These are phyloP conservation scores for Pelosia muscerda DNA, from an alignment of 2,888 invertebrate genomes.

Conservation along the genomic window DNA sequence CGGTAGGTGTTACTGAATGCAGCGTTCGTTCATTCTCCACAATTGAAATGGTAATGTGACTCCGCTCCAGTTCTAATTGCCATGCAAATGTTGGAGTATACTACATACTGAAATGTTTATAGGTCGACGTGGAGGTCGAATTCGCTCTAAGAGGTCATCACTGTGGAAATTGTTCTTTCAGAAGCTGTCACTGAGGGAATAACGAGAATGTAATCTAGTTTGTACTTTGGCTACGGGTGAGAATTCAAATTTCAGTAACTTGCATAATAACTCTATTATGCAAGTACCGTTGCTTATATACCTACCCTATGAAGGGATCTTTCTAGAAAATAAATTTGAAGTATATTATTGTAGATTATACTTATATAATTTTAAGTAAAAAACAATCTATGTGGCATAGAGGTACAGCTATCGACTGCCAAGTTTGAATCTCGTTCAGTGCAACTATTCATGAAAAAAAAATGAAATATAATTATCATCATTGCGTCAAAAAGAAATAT, in stretches of 20 bases:
- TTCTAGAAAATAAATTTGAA: no score
- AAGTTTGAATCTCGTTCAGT: no score
- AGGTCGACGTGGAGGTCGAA: slow-evolving; percentile 34
- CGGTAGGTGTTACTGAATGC: slow-evolving; percentile 60
- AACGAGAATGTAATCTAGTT: background rate
- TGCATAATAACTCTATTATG: background rate
- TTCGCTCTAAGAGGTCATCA: slow-evolving; percentile 37
- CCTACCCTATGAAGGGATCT: no score
- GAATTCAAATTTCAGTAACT: background rate
- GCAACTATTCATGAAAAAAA: no score
- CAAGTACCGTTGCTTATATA: background rate
- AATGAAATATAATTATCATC: no score
- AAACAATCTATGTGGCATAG: no score
- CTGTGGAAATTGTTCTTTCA: slow-evolving; percentile 37
- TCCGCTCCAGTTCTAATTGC: slow-evolving; percentile 70
- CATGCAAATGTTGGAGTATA: slow-evolving; percentile 72
- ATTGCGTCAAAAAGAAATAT: no score
- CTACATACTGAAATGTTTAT: slow-evolving; percentile 47
- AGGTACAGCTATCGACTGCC: no score
- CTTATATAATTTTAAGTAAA: no score
- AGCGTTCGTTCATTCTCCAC: slow-evolving; percentile 68
- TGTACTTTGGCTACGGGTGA: background rate
- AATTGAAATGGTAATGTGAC: slow-evolving; percentile 82
- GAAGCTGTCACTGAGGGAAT: slow-evolving; percentile 18
- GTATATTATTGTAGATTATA: no score